Conservation (phyloP, 2,888 invertebrate species). For the Invenusta paracnida region DNA sequence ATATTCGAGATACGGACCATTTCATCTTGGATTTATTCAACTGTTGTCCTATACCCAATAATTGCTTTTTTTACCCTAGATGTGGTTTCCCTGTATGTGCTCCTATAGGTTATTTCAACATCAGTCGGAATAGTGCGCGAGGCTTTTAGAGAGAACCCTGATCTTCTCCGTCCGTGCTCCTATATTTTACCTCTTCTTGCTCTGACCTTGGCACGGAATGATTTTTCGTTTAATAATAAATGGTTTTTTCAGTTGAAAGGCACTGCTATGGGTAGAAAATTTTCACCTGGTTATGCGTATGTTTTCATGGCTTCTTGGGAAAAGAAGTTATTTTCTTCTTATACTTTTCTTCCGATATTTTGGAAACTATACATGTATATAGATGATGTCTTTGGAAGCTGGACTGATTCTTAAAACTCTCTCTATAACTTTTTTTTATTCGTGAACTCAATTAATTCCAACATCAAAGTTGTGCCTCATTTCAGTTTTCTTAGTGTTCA, state of each 20-base stretch:
- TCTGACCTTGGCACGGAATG: neutral
- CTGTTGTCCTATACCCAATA: neutral
- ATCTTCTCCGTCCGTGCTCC: neutral
- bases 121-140: neutral
- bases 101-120: neutral
- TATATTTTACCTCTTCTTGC: neutral
- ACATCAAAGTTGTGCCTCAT: neutral
- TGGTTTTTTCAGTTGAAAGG: slow-evolving; percentile 20
- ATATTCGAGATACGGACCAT: neutral
- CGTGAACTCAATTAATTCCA: neutral
- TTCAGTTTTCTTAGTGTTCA: neutral
- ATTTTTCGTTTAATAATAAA: neutral
- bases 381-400: neutral
- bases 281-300: slow-evolving; percentile 4
- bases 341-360: neutral
- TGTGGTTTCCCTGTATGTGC: neutral
- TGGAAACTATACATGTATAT: neutral
- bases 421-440: neutral
- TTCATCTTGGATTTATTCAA: neutral
- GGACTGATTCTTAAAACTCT: neutral
- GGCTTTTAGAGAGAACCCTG: neutral
- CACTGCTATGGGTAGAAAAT: slow-evolving; percentile 23
- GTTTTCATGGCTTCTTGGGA: neutral
- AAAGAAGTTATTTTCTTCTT: neutral
- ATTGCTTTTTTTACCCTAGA: neutral